Conservation (phyloP, 2,888 invertebrate species). For the Cheilosia variabilis region DNA sequence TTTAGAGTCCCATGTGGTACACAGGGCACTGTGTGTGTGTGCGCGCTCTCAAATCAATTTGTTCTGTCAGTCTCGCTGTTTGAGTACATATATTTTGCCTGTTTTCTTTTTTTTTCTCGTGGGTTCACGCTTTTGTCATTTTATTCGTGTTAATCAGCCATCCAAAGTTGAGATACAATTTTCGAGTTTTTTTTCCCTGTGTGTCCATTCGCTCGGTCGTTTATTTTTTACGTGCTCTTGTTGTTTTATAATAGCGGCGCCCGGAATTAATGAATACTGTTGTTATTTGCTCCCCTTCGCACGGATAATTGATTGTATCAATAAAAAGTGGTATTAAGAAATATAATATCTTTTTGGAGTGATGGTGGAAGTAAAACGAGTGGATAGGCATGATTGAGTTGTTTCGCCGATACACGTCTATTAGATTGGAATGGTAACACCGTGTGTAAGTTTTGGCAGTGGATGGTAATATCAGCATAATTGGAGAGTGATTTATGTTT, state of each 20-base stretch:
- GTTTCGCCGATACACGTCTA: not conserved
- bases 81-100: not conserved
- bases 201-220: constrained; percentile 10
- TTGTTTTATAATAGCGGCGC: constrained; percentile 61
- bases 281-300: constrained; percentile 56
- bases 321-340: constrained; percentile 54
- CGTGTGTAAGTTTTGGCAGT: not conserved
- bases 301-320: constrained; percentile 67
- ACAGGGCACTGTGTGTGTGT: constrained; percentile 1
- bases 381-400: constrained; percentile 47
- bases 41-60: constrained; percentile 64
- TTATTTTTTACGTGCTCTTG: constrained; percentile 26
- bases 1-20: constrained; percentile 28
- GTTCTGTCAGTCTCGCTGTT: constrained; percentile 28
- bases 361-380: constrained; percentile 53
- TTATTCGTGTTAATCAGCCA: constrained; percentile 68
- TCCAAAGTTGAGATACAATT: constrained; percentile 67
- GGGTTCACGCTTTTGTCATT: constrained; percentile 61
- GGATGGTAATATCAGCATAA: constrained; percentile 13
- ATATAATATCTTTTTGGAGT: constrained; percentile 34
- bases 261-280: constrained; percentile 64
- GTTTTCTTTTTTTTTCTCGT: constrained; percentile 21
- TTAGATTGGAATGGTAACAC: not conserved
- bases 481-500: constrained; percentile 15
- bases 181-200: constrained; percentile 6